Conservation (phyloP, 2,113 vertebrate genomes). For the Saccopteryx leptura region DNA sequence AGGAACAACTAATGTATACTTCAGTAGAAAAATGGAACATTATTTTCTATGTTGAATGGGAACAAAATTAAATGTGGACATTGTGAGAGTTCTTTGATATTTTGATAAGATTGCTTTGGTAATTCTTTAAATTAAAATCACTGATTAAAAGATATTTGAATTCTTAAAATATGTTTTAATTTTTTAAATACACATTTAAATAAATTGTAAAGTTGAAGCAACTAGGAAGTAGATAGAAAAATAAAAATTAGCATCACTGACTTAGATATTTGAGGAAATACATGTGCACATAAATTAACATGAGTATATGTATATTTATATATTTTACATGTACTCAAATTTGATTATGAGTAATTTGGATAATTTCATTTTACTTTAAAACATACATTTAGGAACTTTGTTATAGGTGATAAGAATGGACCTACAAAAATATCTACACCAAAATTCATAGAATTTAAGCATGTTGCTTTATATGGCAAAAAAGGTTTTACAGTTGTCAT, state of each 20-base stretch:
- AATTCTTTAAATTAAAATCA: background rate
- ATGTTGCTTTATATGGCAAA: background rate
- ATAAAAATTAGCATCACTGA: background rate
- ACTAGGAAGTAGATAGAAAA: background rate
- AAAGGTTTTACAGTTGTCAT: background rate
- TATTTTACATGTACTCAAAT: background rate
- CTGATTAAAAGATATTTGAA: background rate
- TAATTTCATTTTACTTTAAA: background rate
- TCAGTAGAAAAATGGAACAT: conserved; percentile 7
- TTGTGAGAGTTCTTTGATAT: background rate
- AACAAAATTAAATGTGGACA: conserved; percentile 16
- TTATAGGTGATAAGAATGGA: background rate
- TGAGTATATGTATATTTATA: background rate
- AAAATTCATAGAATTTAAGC: background rate
- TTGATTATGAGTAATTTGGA: background rate
- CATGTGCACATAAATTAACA: background rate
- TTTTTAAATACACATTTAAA: background rate
- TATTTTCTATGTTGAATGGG: background rate
- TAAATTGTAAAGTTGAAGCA: background rate
- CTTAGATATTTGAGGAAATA: background rate
- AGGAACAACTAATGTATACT: background rate
- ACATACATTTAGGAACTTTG: background rate
- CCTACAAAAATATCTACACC: background rate
- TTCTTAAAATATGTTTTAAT: background rate
- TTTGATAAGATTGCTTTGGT: conserved; percentile 8